Evolutionary conservation across 2,113 vertebrate species (phyloP).

Genomic region (Microcebus griseorufus): DNA sequence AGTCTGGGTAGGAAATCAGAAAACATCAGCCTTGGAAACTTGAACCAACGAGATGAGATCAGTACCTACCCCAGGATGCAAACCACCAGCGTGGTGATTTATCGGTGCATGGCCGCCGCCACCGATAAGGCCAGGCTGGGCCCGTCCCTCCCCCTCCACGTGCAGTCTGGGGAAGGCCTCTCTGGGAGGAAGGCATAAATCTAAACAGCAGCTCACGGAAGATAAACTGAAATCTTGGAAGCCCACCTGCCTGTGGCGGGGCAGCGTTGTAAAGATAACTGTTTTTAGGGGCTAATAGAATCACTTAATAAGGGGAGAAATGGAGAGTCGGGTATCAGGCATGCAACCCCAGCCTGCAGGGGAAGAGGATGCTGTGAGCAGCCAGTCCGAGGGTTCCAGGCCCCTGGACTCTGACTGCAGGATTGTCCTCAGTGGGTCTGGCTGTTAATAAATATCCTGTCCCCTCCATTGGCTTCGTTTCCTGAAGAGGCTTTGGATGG

Average conservation of each 20-base stretch:
- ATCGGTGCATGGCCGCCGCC: rapidly evolving
- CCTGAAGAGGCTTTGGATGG: neutral
- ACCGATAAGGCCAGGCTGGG: rapidly evolving
- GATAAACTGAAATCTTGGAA: neutral
- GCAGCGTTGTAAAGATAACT: neutral
- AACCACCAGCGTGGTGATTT: neutral
- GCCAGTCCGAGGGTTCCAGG: neutral
- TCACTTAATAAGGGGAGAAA: too few relatives aligned
- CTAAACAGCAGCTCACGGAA: neutral
- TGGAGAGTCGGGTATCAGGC: neutral
- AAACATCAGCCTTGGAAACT: neutral
- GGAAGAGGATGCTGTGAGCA: neutral
- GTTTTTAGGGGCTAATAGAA: neutral
- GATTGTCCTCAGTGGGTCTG: neutral
- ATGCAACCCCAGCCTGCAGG: neutral
- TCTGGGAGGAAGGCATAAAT: neutral
- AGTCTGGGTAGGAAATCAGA: neutral
- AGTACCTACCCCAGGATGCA: neutral
- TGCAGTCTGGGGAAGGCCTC: neutral
- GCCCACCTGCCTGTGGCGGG: neutral
- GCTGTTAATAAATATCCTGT: neutral
- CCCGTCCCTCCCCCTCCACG: neutral
- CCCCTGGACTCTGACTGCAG: neutral
- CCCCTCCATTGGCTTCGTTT: neutral
- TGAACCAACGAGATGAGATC: neutral